These are phyloP conservation scores for Triops longicaudatus DNA, from an alignment of 1,140 invertebrate species.

Conservation along the genomic window DNA sequence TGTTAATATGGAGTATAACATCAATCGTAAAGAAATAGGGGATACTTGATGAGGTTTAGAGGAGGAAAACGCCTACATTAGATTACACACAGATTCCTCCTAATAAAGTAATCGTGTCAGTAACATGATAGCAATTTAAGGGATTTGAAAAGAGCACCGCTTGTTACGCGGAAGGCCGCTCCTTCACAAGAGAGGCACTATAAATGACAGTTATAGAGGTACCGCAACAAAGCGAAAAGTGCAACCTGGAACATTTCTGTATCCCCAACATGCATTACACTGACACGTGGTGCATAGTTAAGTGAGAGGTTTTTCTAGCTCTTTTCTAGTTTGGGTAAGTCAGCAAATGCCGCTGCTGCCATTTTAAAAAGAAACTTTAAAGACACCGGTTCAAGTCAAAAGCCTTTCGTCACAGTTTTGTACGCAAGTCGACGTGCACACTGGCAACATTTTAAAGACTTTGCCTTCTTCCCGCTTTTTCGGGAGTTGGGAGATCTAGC, in stretches of 20 bases:
- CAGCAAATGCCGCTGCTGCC: background rate
- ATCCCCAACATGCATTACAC: background rate
- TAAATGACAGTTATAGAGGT: conserved; percentile 3
- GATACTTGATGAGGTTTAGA: too few relatives aligned
- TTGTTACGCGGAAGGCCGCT: background rate
- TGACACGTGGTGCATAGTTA: background rate
- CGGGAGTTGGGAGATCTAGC: background rate
- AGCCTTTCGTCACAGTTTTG: conserved; percentile 6
- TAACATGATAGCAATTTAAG: too few relatives aligned
- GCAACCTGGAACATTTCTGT: background rate
- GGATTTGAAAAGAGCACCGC: background rate
- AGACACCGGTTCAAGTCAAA: background rate
- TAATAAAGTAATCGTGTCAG: too few relatives aligned
- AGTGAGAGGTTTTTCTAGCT: background rate
- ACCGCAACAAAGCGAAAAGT: background rate
- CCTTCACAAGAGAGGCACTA: background rate
- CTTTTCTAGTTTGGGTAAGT: background rate
- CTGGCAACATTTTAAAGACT: background rate
- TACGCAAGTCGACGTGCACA: background rate
- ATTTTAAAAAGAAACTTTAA: background rate
- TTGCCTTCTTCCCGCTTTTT: background rate
- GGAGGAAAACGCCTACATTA: too few relatives aligned
- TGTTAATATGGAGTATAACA: too few relatives aligned
- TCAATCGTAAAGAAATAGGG: too few relatives aligned
- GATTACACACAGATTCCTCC: too few relatives aligned